Conservation (phyloP, 2,797 vertebrate species). For the Cossypha polioptera region DNA sequence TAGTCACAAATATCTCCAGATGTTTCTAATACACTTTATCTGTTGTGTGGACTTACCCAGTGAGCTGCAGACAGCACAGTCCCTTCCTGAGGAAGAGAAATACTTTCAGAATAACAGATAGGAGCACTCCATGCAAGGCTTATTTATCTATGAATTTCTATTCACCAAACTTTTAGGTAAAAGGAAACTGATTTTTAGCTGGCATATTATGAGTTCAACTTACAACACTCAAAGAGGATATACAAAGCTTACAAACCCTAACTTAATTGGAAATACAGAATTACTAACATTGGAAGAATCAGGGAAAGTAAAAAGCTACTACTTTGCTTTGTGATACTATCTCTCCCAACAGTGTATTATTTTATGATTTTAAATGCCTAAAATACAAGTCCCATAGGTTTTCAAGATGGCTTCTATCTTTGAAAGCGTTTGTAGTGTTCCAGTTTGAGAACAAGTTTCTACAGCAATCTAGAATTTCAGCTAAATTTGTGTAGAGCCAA, state of each 20-base stretch:
- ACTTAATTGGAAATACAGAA: neutral
- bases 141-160: neutral
- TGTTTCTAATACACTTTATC: neutral
- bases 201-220: neutral
- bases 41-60: neutral
- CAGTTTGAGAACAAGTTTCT: neutral
- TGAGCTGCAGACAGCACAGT: neutral
- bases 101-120: neutral
- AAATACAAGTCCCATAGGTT: neutral
- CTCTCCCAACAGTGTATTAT: no score
- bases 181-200: neutral
- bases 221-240: neutral
- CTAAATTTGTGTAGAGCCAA: neutral
- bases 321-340: neutral
- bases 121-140: neutral
- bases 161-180: neutral
- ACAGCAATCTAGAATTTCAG: neutral
- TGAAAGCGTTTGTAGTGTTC: neutral
- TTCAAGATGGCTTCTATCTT: neutral
- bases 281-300: neutral
- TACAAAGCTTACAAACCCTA: neutral
- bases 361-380: neutral
- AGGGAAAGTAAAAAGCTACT: neutral
- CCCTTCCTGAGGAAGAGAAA: slow-evolving; percentile 3
- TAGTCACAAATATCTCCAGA: neutral